Conservation (phyloP, 1,140 invertebrate genomes). For the Drosophila punjabiensis region DNA sequence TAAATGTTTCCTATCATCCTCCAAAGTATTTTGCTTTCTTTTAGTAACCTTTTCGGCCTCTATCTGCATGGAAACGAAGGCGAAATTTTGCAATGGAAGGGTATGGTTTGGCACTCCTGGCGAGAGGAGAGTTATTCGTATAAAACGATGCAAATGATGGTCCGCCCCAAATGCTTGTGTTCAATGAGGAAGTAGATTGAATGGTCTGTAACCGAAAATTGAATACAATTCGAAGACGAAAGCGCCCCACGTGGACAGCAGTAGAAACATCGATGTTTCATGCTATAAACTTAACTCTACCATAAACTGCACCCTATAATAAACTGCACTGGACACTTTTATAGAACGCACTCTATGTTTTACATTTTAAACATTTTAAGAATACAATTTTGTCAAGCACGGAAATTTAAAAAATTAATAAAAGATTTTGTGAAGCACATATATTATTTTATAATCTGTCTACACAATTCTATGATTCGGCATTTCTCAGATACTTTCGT, state of each 20-base stretch:
- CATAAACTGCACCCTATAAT: too few species aligned
- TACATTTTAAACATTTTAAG: background rate
- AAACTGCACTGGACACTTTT: too few species aligned
- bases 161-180: conserved; percentile 5
- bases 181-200: conserved; percentile 6
- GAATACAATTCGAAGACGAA: background rate
- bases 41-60: conserved; percentile 10
- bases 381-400: background rate
- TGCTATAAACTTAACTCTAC: background rate
- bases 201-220: background rate
- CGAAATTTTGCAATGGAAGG: background rate
- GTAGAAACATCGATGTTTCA: background rate
- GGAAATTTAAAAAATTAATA: too few species aligned
- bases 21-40: too few species aligned
- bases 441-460: background rate
- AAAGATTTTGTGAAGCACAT: background rate
- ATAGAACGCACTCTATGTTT: too few species aligned
- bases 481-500: background rate
- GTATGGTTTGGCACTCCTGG: conserved; percentile 7
- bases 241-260: background rate
- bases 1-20: too few species aligned
- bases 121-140: conserved; percentile 3
- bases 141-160: conserved; percentile 11
- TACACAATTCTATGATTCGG: background rate
- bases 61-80: conserved; percentile 5